Evolutionary conservation across 2,888 invertebrate species (phyloP), one percentile per base, ranked within the genome.

Genomic region (Patella caerulea): DNA sequence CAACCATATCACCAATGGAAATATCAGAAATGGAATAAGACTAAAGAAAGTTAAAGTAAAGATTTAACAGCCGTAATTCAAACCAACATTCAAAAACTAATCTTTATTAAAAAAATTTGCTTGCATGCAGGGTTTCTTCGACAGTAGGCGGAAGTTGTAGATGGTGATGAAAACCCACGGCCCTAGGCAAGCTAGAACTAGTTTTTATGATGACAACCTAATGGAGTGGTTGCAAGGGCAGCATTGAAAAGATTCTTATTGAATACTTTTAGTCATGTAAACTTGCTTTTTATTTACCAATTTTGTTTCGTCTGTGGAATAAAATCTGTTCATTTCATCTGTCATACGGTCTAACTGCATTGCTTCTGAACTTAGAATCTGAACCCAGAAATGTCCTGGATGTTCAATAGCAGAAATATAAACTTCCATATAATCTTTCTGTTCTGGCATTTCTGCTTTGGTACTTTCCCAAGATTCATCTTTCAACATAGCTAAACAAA

Each of bases 361-460:
- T 1, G 95, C 95, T 85, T 94, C 94, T 0, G 95, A 94, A 0
- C 96, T 95, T 34, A 92, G 86, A 12, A 92, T 94, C 93, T 97
- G 97, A 14, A 97, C 94, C 96, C 97, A 98, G 92, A 98, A 97
- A 81, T 93, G 93, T 19, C 93, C 93, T 0, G 97, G 97, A 53
- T 94, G 95, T 17, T 95, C 95, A 82, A 96, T 94, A 0, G 97
- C 96, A 0, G 96, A 96, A 4, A 97, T 95, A 92, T 95, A 97
- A 19, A 97, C 96, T 89, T 97, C 95, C 89, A 96, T 76, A 80
- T 80, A 87, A n/a, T 86, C 85, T 59, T 74, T 75, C 56, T 81
- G 78, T 12, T 73, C 65, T 0, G 83, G 83, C 24, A 65, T 75
- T 29, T 19, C 54, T 9, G 52, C 77, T 70, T 52, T 72, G 29